phyloP scores from a whole-genome alignment of 2,888 invertebrate species.

The Epirrhoe tristata region DNA sequence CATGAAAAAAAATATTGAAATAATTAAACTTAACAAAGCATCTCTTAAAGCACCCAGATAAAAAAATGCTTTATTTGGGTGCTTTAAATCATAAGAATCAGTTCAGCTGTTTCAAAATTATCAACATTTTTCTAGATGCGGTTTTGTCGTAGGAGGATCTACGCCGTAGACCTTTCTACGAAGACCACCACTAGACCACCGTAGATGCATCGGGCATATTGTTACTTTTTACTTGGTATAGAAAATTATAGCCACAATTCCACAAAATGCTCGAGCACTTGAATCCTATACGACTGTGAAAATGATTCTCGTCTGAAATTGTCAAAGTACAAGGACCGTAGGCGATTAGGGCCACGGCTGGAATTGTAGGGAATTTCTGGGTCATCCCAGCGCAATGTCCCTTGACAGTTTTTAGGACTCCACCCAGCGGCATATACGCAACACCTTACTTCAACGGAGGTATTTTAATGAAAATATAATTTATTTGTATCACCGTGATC shows the following conservation, averaged over 20 bases:
- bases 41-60: no score
- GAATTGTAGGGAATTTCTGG: slow-evolving; percentile 41
- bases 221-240: no score
- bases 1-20: no score
- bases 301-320: slow-evolving; percentile 39
- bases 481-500: slow-evolving; percentile 7
- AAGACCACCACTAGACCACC: no score
- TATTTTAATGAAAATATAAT: slow-evolving; percentile 17
- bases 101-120: no score
- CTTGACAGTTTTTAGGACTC: slow-evolving; percentile 42
- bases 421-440: slow-evolving; percentile 27
- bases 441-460: slow-evolving; percentile 10
- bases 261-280: not conserved
- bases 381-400: slow-evolving; percentile 38
- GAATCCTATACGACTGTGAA: slow-evolving; percentile 13
- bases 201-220: no score
- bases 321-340: slow-evolving; percentile 40
- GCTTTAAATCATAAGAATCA: no score
- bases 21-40: no score
- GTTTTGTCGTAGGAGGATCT: no score
- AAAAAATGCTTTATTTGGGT: no score
- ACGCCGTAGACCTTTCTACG: no score
- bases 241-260: not conserved
- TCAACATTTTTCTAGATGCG: no score
- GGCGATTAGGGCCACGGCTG: slow-evolving; percentile 43